Evolutionary conservation across 2,888 invertebrate species (phyloP).

Genomic region (Carterocephalus palaemon): DNA sequence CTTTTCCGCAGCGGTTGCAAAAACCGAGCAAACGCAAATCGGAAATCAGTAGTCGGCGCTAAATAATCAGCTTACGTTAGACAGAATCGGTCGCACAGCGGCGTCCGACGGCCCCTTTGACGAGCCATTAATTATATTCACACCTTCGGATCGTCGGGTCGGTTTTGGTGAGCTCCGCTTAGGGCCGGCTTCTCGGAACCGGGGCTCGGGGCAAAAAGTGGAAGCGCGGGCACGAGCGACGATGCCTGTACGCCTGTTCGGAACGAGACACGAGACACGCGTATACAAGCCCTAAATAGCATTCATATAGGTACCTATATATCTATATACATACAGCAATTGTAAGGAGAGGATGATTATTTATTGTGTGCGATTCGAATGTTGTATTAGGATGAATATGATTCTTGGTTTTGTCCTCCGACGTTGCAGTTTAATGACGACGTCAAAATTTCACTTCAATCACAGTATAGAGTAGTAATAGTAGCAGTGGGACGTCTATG

Average conservation of each 20-base stretch:
- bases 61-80: conserved; percentile 23
- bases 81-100: conserved; percentile 17
- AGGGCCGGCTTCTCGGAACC: conserved; percentile 63
- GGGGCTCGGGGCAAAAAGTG: conserved; percentile 51
- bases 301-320: too few species aligned
- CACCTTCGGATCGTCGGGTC: conserved; percentile 60
- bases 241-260: too few species aligned
- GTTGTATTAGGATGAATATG: too few species aligned
- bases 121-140: conserved; percentile 74
- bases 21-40: conserved; percentile 6
- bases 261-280: conserved; percentile 27
- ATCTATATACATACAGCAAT: too few species aligned
- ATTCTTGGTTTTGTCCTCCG: too few species aligned
- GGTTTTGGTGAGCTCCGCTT: conserved; percentile 42
- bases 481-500: too few species aligned
- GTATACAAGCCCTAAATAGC: too few species aligned
- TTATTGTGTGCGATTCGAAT: too few species aligned
- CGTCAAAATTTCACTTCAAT: too few species aligned
- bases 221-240: conserved; percentile 60
- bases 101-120: conserved; percentile 50
- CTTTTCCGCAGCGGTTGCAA: not conserved
- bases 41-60: conserved; percentile 21
- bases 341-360: too few species aligned
- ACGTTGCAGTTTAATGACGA: too few species aligned
- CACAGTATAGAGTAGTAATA: too few species aligned